These are phyloP conservation scores for Pangasius mekongensis DNA, from an alignment of 2,797 vertebrate species.

Conservation along the genomic window DNA sequence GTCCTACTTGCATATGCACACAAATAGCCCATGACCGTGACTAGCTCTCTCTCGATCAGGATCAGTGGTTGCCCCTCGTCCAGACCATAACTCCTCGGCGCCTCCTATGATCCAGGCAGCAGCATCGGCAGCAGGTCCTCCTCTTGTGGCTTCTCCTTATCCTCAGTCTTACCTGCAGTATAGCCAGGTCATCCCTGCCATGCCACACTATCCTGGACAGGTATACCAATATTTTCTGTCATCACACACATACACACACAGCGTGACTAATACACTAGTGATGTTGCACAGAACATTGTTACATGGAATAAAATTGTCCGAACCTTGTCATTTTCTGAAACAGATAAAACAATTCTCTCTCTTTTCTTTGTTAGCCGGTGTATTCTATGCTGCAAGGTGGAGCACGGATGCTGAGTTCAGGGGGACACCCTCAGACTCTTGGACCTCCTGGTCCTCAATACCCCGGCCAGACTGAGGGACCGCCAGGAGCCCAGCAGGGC, in stretches of 20 bases:
- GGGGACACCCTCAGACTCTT: constrained; percentile 84
- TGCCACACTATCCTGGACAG: constrained; percentile 84
- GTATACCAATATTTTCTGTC: constrained; percentile 4
- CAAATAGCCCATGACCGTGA: background rate
- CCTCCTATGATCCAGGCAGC: constrained; percentile 86
- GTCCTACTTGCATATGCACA: background rate
- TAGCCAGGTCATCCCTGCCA: constrained; percentile 87
- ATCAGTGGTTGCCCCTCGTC: constrained; percentile 79
- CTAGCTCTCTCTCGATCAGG: constrained; percentile 64
- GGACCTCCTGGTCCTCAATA: constrained; percentile 89
- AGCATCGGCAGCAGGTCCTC: constrained; percentile 82
- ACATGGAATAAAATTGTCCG: background rate
- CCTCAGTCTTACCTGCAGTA: constrained; percentile 89
- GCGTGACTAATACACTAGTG: background rate
- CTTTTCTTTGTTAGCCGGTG: constrained; percentile 60
- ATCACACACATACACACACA: background rate
- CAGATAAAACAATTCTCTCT: background rate
- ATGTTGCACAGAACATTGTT: no score
- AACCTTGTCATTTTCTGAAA: background rate
- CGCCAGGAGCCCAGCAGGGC: constrained; percentile 83
- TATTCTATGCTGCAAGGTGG: constrained; percentile 89
- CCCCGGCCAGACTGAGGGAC: constrained; percentile 82
- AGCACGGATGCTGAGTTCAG: constrained; percentile 86
- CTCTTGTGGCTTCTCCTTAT: constrained; percentile 87
- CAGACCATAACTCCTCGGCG: constrained; percentile 83